Evolutionary conservation across 1,140 invertebrate species (phyloP).

Genomic region (Neodiprion virginianus): DNA sequence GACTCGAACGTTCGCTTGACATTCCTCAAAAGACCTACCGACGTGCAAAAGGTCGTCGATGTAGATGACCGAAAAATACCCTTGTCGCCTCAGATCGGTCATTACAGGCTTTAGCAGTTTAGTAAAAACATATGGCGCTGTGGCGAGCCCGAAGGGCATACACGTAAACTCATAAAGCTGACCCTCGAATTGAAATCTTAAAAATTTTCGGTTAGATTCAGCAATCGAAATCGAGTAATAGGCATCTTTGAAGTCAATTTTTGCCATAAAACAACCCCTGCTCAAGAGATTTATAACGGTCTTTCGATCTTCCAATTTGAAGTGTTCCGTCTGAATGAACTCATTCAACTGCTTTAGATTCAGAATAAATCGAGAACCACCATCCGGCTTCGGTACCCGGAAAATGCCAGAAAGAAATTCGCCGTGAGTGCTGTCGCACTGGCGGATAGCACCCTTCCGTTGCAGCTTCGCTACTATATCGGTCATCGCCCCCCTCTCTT

Average conservation of each 20-base stretch:
- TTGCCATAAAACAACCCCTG: constrained; percentile 27
- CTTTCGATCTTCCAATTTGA: constrained; percentile 39
- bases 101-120: too few species aligned
- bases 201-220: constrained; percentile 24
- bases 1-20: too few species aligned
- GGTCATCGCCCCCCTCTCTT: constrained; percentile 28
- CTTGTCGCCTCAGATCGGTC: too few species aligned
- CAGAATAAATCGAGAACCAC: constrained; percentile 1
- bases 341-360: constrained; percentile 40
- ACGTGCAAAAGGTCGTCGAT: too few species aligned
- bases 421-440: too few species aligned
- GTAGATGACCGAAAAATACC: too few species aligned
- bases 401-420: too few species aligned
- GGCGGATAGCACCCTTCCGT: too few species aligned
- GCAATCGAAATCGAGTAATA: background rate
- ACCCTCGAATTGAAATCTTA: constrained; percentile 17
- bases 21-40: too few species aligned
- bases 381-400: too few species aligned
- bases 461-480: constrained; percentile 10
- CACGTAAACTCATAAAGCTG: constrained; percentile 30
- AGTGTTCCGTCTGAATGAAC: constrained; percentile 35
- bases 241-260: background rate
- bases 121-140: too few species aligned
- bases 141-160: background rate
- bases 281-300: constrained; percentile 26